Evolutionary conservation across 2,888 invertebrate genomes (phyloP), one percentile per base, ranked within the genome.

Genomic region (Drosophila quinaria): DNA sequence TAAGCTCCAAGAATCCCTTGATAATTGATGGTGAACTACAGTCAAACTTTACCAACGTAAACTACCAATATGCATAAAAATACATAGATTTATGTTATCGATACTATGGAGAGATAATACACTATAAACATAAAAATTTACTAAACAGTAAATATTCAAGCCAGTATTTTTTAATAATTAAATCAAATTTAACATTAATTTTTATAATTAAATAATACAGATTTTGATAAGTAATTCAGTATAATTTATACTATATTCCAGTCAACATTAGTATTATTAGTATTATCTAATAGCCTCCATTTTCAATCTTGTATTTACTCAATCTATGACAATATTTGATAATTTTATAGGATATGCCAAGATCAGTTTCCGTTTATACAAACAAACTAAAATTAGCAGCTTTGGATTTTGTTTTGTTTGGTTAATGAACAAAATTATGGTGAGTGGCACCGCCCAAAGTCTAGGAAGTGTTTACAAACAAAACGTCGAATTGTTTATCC

Each of bases 381-480:
- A n/a, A 9, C 8, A 31, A 31, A 25, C 13, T 35, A 35, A 15
- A 37, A 37, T 25, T 15, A 17, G 6, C 25, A 39, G 10, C n/a
- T 60, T 49, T 2, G 13, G 17, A 56, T 39, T 67, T 47, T 35
- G 49, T 49, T 41, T 31, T 52, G 54, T 59, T 71, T 61, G 42
- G 10, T n/a, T 17, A 29, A 31, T 9, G 10, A 31, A 42, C 46
- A n/a, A 15, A 59, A n/a, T 22, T 41, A 19, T 29, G 54, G 47
- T 17, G 8, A 42, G 50, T 44, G 31, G 60, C 41, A 15, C 44
- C 44, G 37, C 49, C 31, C 41, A 56, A 52, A 52, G 55, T 31
- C 13, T 33, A 15, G 15, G 33, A 13, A 74, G 44, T 66, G 64
- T 76, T 65, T 72, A 76, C 41, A 68, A 64, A 61, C 47, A 56